Percentiles rank a stretch among this genome's conserved stretches.
phyloP scores from a whole-genome alignment of 1,140 invertebrate genomes.

The Diorhabda sublineata region DNA sequence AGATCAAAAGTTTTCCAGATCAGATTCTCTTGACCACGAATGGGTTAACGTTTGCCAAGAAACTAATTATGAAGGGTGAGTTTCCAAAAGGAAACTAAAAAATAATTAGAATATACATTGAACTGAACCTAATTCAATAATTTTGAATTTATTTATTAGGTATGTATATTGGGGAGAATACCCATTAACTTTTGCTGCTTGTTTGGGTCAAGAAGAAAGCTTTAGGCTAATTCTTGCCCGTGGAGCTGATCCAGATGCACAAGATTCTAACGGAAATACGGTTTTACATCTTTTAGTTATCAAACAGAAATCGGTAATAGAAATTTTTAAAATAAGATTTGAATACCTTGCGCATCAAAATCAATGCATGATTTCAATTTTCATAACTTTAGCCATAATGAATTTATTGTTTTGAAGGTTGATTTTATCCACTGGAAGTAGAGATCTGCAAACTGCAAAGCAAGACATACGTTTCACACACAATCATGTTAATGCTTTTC shows the following conservation, averaged over 20 bases:
- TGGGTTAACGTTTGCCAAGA: conserved; percentile 78
- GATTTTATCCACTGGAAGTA: too few relatives aligned
- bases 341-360: too few relatives aligned
- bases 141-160: conserved; percentile 48
- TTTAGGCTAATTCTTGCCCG: conserved; percentile 89
- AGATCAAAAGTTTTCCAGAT: conserved; percentile 89
- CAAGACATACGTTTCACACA: too few relatives aligned
- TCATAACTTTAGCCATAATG: too few relatives aligned
- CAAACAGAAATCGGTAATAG: conserved; percentile 81
- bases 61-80: conserved; percentile 90
- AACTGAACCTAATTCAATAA: background rate
- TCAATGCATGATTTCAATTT: too few relatives aligned
- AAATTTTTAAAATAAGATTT: background rate
- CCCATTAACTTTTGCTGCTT: conserved; percentile 92
- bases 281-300: conserved; percentile 96
- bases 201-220: conserved; percentile 94
- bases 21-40: conserved; percentile 87
- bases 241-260: conserved; percentile 90
- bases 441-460: too few relatives aligned
- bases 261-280: conserved; percentile 97
- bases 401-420: too few relatives aligned
- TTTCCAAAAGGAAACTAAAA: background rate
- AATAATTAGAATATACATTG: too few relatives aligned
- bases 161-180: conserved; percentile 99
- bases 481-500: too few relatives aligned